phyloP scores from a whole-genome alignment of 2,888 invertebrate genomes.

The Cataglyphis cursor region DNA sequence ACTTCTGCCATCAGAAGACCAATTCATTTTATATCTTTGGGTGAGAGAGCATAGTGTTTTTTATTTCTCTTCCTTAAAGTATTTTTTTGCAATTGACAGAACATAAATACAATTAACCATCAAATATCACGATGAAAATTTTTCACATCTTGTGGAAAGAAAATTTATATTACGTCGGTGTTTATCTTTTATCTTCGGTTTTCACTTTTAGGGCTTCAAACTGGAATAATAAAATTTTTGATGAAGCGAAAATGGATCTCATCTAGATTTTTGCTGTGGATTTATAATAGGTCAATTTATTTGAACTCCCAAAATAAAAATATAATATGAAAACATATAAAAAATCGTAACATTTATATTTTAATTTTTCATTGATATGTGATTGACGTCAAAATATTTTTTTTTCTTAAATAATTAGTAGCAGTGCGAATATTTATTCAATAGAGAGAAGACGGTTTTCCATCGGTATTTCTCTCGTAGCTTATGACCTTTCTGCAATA shows the following conservation, averaged over 20 bases:
- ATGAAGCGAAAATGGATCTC: background rate
- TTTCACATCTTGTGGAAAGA: background rate
- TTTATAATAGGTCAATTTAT: background rate
- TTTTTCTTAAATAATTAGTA: conserved; percentile 16
- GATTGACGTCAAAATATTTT: background rate
- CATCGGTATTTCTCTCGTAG: conserved; percentile 8
- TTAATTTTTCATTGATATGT: background rate
- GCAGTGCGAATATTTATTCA: background rate
- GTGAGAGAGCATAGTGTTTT: background rate
- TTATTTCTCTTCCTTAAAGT: background rate
- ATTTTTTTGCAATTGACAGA: background rate
- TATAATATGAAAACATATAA: background rate
- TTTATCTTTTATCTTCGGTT: background rate
- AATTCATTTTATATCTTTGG: background rate
- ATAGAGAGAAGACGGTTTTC: background rate
- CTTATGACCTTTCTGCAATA: conserved; percentile 38
- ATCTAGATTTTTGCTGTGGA: background rate
- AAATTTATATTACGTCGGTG: background rate
- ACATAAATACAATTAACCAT: conserved; percentile 28
- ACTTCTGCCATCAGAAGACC: background rate
- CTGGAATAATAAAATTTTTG: background rate
- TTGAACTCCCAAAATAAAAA: background rate
- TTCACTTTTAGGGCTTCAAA: background rate
- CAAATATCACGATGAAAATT: background rate
- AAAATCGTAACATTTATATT: background rate